Evolutionary conservation across 2,113 vertebrate genomes (phyloP), one percentile per base, ranked within the genome.

Genomic region (Meleagris gallopavo): DNA sequence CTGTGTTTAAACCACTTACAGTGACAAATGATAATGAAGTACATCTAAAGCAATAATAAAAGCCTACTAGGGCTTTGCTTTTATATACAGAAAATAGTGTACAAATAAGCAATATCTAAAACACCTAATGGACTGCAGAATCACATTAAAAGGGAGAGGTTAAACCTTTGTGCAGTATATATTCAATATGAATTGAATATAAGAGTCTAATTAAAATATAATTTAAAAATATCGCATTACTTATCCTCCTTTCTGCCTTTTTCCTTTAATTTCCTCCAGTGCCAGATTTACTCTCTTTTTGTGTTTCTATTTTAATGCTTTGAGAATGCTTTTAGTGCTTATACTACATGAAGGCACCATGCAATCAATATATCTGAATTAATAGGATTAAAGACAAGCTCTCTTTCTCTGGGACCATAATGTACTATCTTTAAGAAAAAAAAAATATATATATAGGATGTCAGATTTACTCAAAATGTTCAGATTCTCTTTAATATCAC

Each of bases 121-220:
- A 21, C 5, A 58, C 7, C 2, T 18, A 36, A 13, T 11, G n/a
- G 78, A 16, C 5, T 40, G 4, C 25, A 78, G 30, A 62, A 90
- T 1, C 30, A 45, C 5, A 10, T 41, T 30, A 54, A 0, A 4
- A 46, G 4, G 5, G 19, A 8, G 8, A 57, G 1, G 4, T 10
- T 18, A 81, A 87, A 50, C 7, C 2, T 79, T 64, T 50, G 10
- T 15, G 43, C 5, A 25, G 2, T 36, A 21, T 78, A 36, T 13
- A 40, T 5, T 14, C 41, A 36, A 15, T 13, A 5, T 1, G 6
- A 7, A 52, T 8, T 32, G 16, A 60, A 25, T 64, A 12, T 29
- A 36, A 7, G 21, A 65, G 27, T 38, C 24, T 61, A 38, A 48
- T 46, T 55, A 55, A 52, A 84, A 45, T 14, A 3, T 27, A 7